Evolutionary conservation across 1,140 invertebrate species (phyloP), one percentile per base, ranked within the genome.

Genomic region (Caenorhabditis latens): DNA sequence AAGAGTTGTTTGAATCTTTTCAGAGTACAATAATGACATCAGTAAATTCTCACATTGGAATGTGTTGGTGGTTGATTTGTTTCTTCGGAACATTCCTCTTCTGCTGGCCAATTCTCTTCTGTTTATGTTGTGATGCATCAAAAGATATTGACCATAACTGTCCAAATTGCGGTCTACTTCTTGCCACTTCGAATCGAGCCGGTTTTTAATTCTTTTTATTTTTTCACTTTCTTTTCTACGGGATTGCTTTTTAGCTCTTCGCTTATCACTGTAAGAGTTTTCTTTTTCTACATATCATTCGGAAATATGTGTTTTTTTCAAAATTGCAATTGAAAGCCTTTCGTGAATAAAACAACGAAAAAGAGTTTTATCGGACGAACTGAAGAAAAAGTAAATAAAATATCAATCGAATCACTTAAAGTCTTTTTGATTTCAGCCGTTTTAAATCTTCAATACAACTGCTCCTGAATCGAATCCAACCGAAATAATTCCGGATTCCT

Each of bases 401-500:
- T 53, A 32, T 32, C 32, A 32, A 32, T 32, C 32, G 32, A 32
- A 32, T 32, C 32, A 32, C 32, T 32, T 32, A 32, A 32, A 32
- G 32, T 32, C 0, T 32, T n/a, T 32, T 32, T 32, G 32, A 32
- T 32, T 32, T 32, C 32, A 32, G 32, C 2, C 2, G 32, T 2
- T n/a, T 67, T 98, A 98, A 19, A 99, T 95, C 93, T 98, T 99
- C 2, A 99, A 96, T 93, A 99, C 96, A 85, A 99, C 97, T 88
- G 97, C 98, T n/a, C 98, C 98, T 93, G 99, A 97, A 93, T 99
- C 98, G 92, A 99, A 99, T 43, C 98, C 98, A 85, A 99, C 94
- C 14, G 97, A 97, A 0, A 99, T 96, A 93, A 97, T 98, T 92
- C 99, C 99, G 0, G 97, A 97, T 11, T 97, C 97, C 90, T 96